phyloP scores from a whole-genome alignment of 2,888 invertebrate species.

The Drosophila barbarae region DNA sequence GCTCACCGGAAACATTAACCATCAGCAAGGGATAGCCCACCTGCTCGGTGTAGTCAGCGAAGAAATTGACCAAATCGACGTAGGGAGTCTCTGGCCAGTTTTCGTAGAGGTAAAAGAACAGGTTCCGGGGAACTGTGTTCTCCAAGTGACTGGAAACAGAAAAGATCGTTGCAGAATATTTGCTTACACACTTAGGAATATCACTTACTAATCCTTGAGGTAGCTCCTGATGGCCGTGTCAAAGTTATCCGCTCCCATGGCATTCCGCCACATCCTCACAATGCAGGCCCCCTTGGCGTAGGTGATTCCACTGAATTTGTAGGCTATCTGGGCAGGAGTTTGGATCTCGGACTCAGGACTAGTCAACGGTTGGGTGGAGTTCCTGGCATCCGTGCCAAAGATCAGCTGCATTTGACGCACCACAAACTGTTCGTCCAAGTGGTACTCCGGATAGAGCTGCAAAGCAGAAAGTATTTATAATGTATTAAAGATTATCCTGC shows the following conservation, averaged over 20 bases:
- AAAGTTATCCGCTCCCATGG: constrained; percentile 81
- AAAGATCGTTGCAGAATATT: not conserved
- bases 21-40: constrained; percentile 84
- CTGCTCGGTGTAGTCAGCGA: constrained; percentile 84
- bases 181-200: accelerated
- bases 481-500: not conserved
- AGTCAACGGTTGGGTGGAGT: constrained; percentile 82
- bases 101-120: constrained; percentile 80
- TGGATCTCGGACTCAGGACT: constrained; percentile 80
- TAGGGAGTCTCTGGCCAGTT: constrained; percentile 63
- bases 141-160: constrained; percentile 51
- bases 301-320: constrained; percentile 82
- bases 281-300: constrained; percentile 85
- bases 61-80: constrained; percentile 73
- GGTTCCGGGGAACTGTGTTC: constrained; percentile 80
- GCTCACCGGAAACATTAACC: constrained; percentile 72
- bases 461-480: constrained; percentile 42
- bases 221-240: constrained; percentile 82
- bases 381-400: constrained; percentile 82
- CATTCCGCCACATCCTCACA: constrained; percentile 85
- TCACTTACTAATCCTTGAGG: constrained; percentile 80
- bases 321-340: constrained; percentile 82
- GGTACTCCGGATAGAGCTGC: constrained; percentile 84
- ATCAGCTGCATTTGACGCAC: constrained; percentile 84
- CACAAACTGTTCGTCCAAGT: constrained; percentile 85